A percentile compares a stretch with the other conserved stretches of the same genome.
These are phyloP conservation scores for Botrylloides violaceus DNA, from an alignment of 23 tunicate genomes.

Conservation along the genomic window DNA sequence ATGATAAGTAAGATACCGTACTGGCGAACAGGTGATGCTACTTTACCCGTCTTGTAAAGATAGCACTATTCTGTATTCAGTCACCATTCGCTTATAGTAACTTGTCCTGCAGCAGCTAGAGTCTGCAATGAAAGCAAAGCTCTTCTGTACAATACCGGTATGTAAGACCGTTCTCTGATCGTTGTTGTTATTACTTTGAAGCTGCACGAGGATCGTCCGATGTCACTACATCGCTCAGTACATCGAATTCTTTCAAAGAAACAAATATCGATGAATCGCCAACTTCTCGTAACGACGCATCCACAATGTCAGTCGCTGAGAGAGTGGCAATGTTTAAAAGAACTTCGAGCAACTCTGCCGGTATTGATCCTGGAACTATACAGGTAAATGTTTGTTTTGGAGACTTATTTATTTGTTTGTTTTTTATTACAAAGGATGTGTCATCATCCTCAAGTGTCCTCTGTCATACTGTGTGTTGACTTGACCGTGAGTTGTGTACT, in stretches of 20 bases:
- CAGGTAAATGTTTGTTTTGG: slow-evolving; percentile 48
- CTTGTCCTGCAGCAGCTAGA: too few relatives aligned
- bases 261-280: slow-evolving; percentile 13
- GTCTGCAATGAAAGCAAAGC: too few relatives aligned
- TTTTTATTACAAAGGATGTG: neutral
- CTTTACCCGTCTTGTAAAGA: too few relatives aligned
- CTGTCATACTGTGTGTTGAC: neutral
- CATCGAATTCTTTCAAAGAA: slow-evolving; percentile 23
- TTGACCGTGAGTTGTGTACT: too few relatives aligned
- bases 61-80: too few relatives aligned
- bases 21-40: too few relatives aligned
- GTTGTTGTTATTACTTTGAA: too few relatives aligned
- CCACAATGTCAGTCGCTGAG: slow-evolving; percentile 36
- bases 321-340: slow-evolving; percentile 44
- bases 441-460: neutral
- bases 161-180: too few relatives aligned
- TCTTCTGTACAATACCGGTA: too few relatives aligned
- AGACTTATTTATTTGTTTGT: neutral
- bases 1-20: too few relatives aligned
- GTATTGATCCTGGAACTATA: slow-evolving; percentile 41
- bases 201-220: slow-evolving; percentile 24
- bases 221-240: neutral
- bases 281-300: slow-evolving; percentile 4
- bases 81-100: too few relatives aligned
- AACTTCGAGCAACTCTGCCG: slow-evolving; percentile 26